These are phyloP conservation scores for Nymphalis io DNA, from an alignment of 1,140 invertebrate species.

Conservation along the genomic window DNA sequence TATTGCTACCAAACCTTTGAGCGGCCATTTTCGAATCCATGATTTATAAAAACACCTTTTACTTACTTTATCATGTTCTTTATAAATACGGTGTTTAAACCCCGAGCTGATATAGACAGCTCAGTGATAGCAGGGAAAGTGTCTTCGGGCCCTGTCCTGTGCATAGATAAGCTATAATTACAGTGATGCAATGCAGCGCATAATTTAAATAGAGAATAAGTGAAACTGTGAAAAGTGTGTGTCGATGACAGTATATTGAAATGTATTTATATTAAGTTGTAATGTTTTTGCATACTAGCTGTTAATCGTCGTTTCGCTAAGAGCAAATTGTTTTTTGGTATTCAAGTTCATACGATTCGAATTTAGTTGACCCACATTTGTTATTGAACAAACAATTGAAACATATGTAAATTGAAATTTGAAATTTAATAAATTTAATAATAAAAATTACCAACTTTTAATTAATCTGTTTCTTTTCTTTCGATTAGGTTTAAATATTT, in stretches of 20 bases:
- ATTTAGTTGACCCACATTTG: too few species aligned
- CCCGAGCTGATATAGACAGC: not conserved
- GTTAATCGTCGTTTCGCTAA: too few species aligned
- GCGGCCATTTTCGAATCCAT: not conserved
- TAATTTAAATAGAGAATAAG: conserved; percentile 19
- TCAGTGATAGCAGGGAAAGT: conserved; percentile 27
- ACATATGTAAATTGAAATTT: too few species aligned
- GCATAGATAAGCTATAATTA: conserved; percentile 27
- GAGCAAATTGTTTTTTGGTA: too few species aligned
- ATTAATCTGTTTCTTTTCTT: too few species aligned
- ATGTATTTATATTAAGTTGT: not conserved
- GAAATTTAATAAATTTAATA: too few species aligned
- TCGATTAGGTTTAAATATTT: too few species aligned
- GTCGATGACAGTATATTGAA: conserved; percentile 8
- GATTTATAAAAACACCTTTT: conserved; percentile 18
- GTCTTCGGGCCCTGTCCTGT: conserved; percentile 18
- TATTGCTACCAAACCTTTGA: too few species aligned
- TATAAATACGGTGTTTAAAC: conserved; percentile 29
- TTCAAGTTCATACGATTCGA: too few species aligned
- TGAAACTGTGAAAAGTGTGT: conserved; percentile 25
- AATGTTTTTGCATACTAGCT: not conserved
- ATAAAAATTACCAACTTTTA: too few species aligned
- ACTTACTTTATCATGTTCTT: conserved; percentile 24
- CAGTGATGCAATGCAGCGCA: conserved; percentile 17
- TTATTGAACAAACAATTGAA: too few species aligned